Conservation (phyloP, 2,113 vertebrate species). For the Hoplias malabaricus region DNA sequence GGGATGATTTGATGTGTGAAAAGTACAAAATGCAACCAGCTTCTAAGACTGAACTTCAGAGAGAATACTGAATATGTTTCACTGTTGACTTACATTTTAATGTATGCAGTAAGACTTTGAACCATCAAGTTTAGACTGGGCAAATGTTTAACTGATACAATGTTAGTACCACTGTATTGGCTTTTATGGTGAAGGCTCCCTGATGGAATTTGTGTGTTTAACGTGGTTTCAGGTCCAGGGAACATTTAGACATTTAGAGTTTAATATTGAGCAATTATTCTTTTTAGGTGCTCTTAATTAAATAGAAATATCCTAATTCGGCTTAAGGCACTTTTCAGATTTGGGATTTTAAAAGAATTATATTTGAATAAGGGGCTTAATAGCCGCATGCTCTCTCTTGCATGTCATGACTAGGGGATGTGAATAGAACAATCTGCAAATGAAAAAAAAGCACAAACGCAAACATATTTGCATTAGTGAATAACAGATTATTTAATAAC, state of each 20-base stretch:
- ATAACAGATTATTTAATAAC: neutral
- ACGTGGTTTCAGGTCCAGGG: neutral
- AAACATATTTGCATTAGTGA: neutral
- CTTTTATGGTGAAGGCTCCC: neutral
- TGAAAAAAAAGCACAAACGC: neutral
- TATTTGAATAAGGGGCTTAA: neutral
- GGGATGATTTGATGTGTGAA: too few species aligned
- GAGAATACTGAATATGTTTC: too few species aligned
- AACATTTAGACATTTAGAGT: neutral
- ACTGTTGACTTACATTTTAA: too few species aligned
- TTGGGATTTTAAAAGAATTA: neutral
- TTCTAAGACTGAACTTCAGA: too few species aligned
- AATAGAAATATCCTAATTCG: neutral
- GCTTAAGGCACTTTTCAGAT: neutral
- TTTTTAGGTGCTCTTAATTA: neutral
- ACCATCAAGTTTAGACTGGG: too few species aligned
- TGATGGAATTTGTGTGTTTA: neutral
- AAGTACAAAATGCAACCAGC: too few species aligned
- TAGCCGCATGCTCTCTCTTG: neutral
- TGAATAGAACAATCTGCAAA: neutral
- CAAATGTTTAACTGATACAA: too few species aligned
- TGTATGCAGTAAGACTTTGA: too few species aligned
- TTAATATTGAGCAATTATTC: neutral
- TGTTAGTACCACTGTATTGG: neutral
- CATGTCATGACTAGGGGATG: neutral